Conservation (phyloP, 2,113 vertebrate genomes). For the Pithys albifrons region DNA sequence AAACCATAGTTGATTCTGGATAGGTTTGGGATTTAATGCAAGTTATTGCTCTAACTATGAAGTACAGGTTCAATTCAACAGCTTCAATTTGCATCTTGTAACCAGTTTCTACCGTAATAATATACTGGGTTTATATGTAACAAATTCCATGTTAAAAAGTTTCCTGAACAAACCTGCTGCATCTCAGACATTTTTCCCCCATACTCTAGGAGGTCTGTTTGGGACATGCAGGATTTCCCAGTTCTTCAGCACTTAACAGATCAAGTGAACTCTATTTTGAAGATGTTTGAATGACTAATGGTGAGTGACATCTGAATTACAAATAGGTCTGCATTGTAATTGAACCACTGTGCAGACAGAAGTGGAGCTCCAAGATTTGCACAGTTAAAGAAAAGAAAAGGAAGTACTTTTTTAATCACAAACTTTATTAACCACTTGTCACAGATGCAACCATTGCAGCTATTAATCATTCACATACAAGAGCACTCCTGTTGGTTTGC, state of each 20-base stretch:
- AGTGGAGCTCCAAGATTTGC: slow-evolving; percentile 41
- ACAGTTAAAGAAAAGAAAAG: slow-evolving; percentile 44
- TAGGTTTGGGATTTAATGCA: background rate
- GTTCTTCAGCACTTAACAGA: slow-evolving; percentile 11
- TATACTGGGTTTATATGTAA: background rate
- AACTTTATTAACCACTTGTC: slow-evolving; percentile 78
- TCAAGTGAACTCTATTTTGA: slow-evolving; percentile 9
- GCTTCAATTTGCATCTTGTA: background rate
- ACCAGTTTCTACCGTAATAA: background rate
- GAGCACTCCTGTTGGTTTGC: slow-evolving; percentile 58
- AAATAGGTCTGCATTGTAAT: background rate
- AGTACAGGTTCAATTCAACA: background rate
- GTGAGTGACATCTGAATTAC: slow-evolving; percentile 35
- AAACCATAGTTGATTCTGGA: background rate
- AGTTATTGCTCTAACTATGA: background rate
- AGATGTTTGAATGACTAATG: background rate
- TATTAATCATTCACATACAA: slow-evolving; percentile 74
- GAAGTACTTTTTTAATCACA: slow-evolving; percentile 51
- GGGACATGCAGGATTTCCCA: background rate
- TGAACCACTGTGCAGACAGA: background rate
- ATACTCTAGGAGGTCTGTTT: background rate
- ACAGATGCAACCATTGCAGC: slow-evolving; percentile 39
- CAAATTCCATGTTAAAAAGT: background rate
- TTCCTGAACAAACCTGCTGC: background rate
- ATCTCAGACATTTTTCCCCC: background rate